These are phyloP conservation scores for Drosophila affinis DNA, from an alignment of 2,888 invertebrate genomes.

Conservation along the genomic window DNA sequence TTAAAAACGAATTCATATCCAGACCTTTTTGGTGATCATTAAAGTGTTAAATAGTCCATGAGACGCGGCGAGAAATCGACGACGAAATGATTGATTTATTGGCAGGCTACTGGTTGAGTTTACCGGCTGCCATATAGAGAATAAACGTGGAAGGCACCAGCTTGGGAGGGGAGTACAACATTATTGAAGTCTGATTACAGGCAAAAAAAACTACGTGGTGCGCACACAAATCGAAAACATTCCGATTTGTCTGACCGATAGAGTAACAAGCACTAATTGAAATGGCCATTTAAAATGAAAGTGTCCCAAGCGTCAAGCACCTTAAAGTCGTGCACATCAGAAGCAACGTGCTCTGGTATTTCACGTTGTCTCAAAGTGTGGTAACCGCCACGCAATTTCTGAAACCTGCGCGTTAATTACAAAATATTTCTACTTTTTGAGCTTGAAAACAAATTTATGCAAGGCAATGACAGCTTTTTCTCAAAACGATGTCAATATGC, in stretches of 20 bases:
- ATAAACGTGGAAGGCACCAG: constrained; percentile 25
- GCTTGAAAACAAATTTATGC: constrained; percentile 56
- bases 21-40: constrained; percentile 71
- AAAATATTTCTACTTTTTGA: constrained; percentile 56
- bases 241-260: constrained; percentile 52
- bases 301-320: constrained; percentile 69
- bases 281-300: constrained; percentile 74
- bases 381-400: constrained; percentile 27
- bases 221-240: constrained; percentile 68
- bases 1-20: constrained; percentile 70
- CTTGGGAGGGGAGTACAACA: constrained; percentile 31
- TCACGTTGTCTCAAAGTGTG: constrained; percentile 34
- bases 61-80: constrained; percentile 49
- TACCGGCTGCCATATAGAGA: constrained; percentile 47
- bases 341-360: constrained; percentile 60
- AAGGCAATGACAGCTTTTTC: constrained; percentile 52
- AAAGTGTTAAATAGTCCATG: constrained; percentile 71
- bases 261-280: constrained; percentile 75
- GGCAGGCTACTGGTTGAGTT: constrained; percentile 33
- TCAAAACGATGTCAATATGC: constrained; percentile 40
- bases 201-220: constrained; percentile 62
- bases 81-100: constrained; percentile 75
- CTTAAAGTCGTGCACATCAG: constrained; percentile 39
- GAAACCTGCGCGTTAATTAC: constrained; percentile 59
- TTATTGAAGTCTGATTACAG: constrained; percentile 42